Conservation (phyloP, 2,113 vertebrate genomes). For the Pelobates fuscus region DNA sequence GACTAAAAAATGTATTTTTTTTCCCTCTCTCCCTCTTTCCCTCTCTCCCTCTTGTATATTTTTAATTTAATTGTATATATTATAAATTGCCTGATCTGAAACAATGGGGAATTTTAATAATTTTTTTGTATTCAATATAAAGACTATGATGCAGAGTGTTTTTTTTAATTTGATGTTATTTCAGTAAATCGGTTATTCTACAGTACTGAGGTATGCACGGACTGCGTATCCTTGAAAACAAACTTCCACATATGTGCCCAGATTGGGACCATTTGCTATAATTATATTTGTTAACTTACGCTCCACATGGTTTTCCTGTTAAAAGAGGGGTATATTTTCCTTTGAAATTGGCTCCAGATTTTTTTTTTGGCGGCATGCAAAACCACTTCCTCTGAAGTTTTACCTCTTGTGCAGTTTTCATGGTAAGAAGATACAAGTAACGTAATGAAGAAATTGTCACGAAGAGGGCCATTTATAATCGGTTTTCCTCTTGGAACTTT, state of each 20-base stretch:
- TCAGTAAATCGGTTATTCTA: too few species aligned
- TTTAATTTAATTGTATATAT: too few species aligned
- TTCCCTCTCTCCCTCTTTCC: too few species aligned
- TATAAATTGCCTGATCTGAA: too few species aligned
- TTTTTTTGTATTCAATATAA: too few species aligned
- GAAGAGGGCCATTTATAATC: slow-evolving; percentile 21
- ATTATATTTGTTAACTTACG: slow-evolving; percentile 11
- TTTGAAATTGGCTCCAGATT: slow-evolving; percentile 4
- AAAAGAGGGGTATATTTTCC: neutral
- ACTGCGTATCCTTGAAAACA: slow-evolving; percentile 10
- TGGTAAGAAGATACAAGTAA: neutral
- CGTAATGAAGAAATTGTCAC: slow-evolving; percentile 36
- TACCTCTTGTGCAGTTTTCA: slow-evolving; percentile 15
- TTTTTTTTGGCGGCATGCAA: neutral
- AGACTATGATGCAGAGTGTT: too few species aligned
- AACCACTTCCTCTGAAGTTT: slow-evolving; percentile 9
- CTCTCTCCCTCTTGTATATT: too few species aligned
- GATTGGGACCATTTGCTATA: neutral
- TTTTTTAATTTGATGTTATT: too few species aligned
- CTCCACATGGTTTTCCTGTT: slow-evolving; percentile 13
- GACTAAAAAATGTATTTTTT: too few species aligned
- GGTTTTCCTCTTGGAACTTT: slow-evolving; percentile 12
- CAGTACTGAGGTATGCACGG: too few species aligned
- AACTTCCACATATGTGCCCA: neutral
- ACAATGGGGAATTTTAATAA: too few species aligned